These are phyloP conservation scores for Portunus trituberculatus DNA, from an alignment of 1,140 invertebrate genomes.

Conservation along the genomic window DNA sequence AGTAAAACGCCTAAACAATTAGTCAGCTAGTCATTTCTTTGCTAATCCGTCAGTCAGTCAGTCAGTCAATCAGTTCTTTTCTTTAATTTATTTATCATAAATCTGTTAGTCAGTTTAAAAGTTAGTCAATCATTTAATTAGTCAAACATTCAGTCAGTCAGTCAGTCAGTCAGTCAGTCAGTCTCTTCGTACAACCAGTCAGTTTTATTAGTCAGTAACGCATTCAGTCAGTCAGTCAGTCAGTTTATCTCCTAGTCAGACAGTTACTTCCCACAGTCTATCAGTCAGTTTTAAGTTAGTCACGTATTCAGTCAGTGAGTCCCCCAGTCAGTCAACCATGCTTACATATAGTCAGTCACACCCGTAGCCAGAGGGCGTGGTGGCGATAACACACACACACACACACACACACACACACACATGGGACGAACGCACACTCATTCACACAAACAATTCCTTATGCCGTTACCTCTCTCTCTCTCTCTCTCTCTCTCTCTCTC, in stretches of 20 bases:
- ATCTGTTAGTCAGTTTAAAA: not conserved
- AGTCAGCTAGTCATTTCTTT: too few species aligned
- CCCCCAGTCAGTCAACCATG: not conserved
- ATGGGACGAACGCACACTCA: not conserved
- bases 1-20: not conserved
- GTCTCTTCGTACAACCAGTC: not conserved
- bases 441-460: not conserved
- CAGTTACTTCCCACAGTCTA: not conserved
- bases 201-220: too few species aligned
- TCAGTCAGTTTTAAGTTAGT: not conserved
- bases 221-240: not conserved
- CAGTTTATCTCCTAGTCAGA: not conserved
- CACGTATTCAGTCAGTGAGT: not conserved
- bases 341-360: not conserved
- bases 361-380: not conserved
- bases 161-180: not conserved
- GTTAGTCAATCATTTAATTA: not conserved
- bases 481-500: conserved; percentile 48
- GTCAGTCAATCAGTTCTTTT: too few species aligned
- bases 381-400: not conserved
- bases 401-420: conserved; percentile 11
- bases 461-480: conserved; percentile 6
- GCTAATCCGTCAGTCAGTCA: too few species aligned
- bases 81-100: too few species aligned
- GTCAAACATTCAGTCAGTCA: not conserved